phyloP scores from a whole-genome alignment of 2,797 vertebrate genomes.

The Phyllotis vaccarum region DNA sequence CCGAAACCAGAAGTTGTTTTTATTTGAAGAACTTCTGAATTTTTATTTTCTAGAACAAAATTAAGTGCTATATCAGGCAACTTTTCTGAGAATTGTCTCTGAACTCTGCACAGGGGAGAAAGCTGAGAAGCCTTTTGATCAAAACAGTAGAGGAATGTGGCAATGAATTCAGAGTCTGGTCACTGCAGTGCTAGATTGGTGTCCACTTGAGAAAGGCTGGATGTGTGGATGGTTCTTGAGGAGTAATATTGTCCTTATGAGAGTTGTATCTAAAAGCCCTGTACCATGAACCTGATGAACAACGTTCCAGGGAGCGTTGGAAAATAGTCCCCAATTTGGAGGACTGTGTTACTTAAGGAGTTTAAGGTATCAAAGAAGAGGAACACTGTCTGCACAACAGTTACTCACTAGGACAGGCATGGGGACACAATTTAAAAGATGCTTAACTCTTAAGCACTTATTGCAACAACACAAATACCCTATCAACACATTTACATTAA shows the following conservation, averaged over 20 bases:
- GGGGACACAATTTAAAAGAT: background rate
- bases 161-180: background rate
- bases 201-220: background rate
- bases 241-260: background rate
- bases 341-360: background rate
- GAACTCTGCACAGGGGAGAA: background rate
- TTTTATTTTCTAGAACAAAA: slow-evolving; percentile 60
- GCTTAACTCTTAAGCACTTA: background rate
- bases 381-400: background rate
- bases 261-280: background rate
- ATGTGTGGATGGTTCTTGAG: background rate
- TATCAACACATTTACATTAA: slow-evolving; percentile 6
- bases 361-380: background rate
- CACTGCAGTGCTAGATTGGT: background rate
- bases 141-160: background rate
- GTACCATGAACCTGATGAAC: background rate
- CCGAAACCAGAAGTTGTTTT: slow-evolving; percentile 4
- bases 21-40: slow-evolving; percentile 55
- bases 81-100: background rate
- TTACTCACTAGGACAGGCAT: background rate
- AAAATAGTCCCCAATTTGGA: background rate
- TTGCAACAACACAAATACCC: background rate
- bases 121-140: background rate
- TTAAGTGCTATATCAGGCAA: slow-evolving; percentile 1
- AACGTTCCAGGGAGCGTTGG: background rate